Base-by-base conservation (phyloP, 2,113 vertebrate species). In the Callocephalon fimbriatum region DNA sequence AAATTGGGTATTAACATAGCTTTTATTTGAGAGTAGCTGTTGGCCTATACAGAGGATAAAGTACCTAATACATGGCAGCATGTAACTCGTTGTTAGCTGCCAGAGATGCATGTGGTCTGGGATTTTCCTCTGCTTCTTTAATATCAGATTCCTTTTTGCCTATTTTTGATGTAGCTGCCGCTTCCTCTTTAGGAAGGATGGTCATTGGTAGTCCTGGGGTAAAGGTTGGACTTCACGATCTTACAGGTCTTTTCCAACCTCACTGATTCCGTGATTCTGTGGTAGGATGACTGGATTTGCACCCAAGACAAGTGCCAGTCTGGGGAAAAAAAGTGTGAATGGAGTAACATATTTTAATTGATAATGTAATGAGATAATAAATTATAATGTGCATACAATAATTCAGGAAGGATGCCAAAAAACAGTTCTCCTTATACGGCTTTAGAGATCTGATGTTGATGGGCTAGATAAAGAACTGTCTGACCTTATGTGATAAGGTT, bases 291-390 rank as follows among this genome's bases (percentile, higher is more conserved):
- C 40, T 85, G 12, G 63, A 5, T 85, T 72, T 51, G 66, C 40
- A 26, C 6, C 25, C 38, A 0, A 90, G 32, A 35, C 10, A n/a
- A 54, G 14, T 56, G 8, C 31, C 3, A 25, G 26, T 40, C 26
- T 67, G 35, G 56, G 29, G 0, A 5, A 7, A 68, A 66, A 13
- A 10, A 9, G 32, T 0, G 9, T 7, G 15, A 81, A 7, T 20
- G 13, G 32, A 68, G 27, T 53, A 54, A 67, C 2, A 1, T 29
- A 40, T 50, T 88, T 86, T 42, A 42, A 29, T 11, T 74, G 45
- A 22, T 35, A 61, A 15, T 11, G 7, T 38, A 38, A 90, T 68
- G 32, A 88, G 74, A 62, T n/a, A 40, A 66, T 35, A 81, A 59
- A 51, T 15, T 0, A 18, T 10, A 12, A 47, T 14, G 7, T 68